Evolutionary conservation across 2,797 vertebrate genomes (phyloP).

Genomic region (Notamacropus eugenii): DNA sequence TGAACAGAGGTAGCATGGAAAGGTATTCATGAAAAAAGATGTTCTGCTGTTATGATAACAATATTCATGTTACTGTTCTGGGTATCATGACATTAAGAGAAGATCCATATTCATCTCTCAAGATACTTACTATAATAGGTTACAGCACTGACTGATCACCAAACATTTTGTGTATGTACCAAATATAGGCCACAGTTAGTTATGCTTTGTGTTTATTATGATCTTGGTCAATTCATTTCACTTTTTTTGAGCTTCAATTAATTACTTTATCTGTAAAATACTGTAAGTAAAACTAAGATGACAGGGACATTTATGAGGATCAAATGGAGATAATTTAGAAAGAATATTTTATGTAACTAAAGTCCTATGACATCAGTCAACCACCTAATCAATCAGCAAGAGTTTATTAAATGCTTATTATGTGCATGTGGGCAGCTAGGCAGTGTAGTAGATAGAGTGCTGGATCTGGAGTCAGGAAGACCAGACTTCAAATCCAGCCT

Average conservation of each 20-base stretch:
- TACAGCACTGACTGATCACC: neutral
- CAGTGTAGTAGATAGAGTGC: neutral
- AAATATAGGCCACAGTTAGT: neutral
- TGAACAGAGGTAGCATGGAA: neutral
- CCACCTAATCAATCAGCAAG: neutral
- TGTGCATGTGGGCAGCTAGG: neutral
- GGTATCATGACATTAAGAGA: neutral
- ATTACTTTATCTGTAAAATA: neutral
- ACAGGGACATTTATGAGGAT: neutral
- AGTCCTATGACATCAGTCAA: neutral
- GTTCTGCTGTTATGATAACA: neutral
- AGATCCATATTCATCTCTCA: neutral
- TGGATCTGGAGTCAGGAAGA: neutral
- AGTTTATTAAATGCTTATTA: neutral
- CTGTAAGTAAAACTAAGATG: neutral
- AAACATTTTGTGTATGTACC: neutral
- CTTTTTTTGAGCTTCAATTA: neutral
- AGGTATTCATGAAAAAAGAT: neutral
- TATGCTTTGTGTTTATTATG: neutral
- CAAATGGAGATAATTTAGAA: neutral
- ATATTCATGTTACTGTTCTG: neutral
- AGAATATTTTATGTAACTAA: neutral
- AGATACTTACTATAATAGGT: neutral
- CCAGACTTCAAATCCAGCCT: neutral
- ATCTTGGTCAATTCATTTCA: neutral